Evolutionary conservation across 2,797 vertebrate species (phyloP), one percentile per base, ranked within the genome.

Genomic region (Uromys caudimaculatus): DNA sequence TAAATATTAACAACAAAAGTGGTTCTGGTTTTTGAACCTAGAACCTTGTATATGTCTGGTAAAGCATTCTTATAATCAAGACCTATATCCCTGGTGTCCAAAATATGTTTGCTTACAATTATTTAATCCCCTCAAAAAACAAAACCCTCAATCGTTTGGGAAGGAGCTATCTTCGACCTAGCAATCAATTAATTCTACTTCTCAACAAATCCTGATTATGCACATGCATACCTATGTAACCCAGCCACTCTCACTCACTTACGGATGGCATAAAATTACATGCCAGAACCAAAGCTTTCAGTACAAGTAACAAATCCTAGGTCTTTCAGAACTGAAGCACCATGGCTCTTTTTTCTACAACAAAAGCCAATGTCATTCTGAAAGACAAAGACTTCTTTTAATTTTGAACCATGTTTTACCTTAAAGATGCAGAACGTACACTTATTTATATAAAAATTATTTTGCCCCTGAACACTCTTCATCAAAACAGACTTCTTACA

Each of bases 341-440:
- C 3, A 52, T 76, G 29, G 71, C 60, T 54, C 44, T 62, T 93
- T 73, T 86, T 79, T 69, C 41, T 87, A 78, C 56, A 84, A 92
- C 11, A 92, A 97, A 75, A 94, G 77, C 75, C 23, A 96, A n/a
- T 91, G 21, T 89, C 58, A 75, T 29, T 92, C 84, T 96, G 88
- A 84, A 95, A 98, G 8, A 97, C 38, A 97, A 94, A 96, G 23
- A 90, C 5, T 85, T 83, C 32, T 81, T 91, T 92, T 90, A 76
- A 60, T 85, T 93, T 75, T 83, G 38, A 82, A 10, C 90, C 87
- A 76, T 88, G 38, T 50, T 90, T 79, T 54, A 76, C 21, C n/a
- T 56, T 38, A 54, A 35, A 84, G 3, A 56, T 62, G 54, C 71
- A 91, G 16, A 96, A 91, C 11, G 79, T 2, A 82, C 24, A 64